Evolutionary conservation across 2,888 invertebrate genomes (phyloP).

Genomic region (Pyrrhosoma nymphula): DNA sequence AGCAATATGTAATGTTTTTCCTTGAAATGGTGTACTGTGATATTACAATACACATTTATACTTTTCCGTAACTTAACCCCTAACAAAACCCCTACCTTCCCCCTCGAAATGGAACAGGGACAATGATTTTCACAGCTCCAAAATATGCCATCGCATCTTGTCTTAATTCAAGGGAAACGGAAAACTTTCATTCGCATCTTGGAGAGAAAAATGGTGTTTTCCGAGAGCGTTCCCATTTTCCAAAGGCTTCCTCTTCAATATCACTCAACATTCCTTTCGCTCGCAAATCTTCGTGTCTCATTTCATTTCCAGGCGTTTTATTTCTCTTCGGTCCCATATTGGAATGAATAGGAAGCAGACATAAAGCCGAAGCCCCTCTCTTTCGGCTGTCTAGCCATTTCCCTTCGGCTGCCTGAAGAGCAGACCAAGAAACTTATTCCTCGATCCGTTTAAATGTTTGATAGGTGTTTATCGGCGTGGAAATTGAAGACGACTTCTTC

Average conservation of each 20-base stretch:
- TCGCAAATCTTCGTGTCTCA: constrained; percentile 1
- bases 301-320: constrained; percentile 6
- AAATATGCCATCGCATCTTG: neutral
- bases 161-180: neutral
- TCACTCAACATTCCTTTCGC: neutral
- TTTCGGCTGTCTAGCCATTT: neutral
- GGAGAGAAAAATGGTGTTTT: neutral
- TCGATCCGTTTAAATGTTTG: constrained; percentile 60
- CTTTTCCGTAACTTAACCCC: too few species aligned
- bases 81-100: too few species aligned
- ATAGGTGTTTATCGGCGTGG: constrained; percentile 52
- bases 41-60: too few species aligned
- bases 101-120: too few species aligned
- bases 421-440: constrained; percentile 43
- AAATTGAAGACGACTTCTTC: constrained; percentile 30
- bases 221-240: neutral
- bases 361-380: neutral
- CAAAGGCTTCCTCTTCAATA: neutral
- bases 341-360: constrained; percentile 28
- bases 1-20: too few species aligned
- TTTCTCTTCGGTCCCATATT: neutral
- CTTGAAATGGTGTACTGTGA: too few species aligned
- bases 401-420: constrained; percentile 9
- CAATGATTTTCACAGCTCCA: too few species aligned
- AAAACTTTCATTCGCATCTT: neutral